Evolutionary conservation across 2,113 vertebrate genomes (phyloP), one percentile per base, ranked within the genome.

Genomic region (Rattus rattus): DNA sequence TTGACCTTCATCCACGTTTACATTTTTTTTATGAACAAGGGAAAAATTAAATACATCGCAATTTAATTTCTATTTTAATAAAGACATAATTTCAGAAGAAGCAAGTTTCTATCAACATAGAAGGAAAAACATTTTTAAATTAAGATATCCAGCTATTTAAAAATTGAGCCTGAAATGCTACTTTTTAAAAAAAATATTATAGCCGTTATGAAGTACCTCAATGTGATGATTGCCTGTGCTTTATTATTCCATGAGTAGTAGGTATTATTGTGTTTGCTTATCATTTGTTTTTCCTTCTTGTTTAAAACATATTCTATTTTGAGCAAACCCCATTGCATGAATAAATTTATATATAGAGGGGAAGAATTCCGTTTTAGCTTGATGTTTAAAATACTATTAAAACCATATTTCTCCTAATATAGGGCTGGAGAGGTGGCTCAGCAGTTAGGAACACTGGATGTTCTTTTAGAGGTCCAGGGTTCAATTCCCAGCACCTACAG

Each of bases 31-130:
- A 52, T 84, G 56, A 94, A 61, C 22, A 94, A 69, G 49, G 80
- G 28, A 93, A 93, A 94, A 91, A 92, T 73, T 93, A 91, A 90
- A 63, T 61, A 72, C 1, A 0, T 7, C 88, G 79, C 91, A 92
- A 97, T 92, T 83, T n/a, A 43, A 91, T 80, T 90, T 89, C 88
- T 88, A 49, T 80, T 91, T 93, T 92, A 28, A 89, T 3, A 91
- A 26, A 84, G 17, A 36, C 70, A 52, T 24, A 61, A 4, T 90
- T 95, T 77, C 87, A 95, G 88, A 92, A 9, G 9, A 86, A 28
- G 90, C 20, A 77, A 47, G 5, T 69, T 95, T 1, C 20, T 95
- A 70, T 49, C 7, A 22, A 43, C 26, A 63, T 26, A 11, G 54
- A 59, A 5, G 86, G 13, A 33, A 79, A 61, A 63, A 65, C 39